Evolutionary conservation across 2,888 invertebrate genomes (phyloP), one percentile per base, ranked within the genome.

Genomic region (Trissolcus japonicus): DNA sequence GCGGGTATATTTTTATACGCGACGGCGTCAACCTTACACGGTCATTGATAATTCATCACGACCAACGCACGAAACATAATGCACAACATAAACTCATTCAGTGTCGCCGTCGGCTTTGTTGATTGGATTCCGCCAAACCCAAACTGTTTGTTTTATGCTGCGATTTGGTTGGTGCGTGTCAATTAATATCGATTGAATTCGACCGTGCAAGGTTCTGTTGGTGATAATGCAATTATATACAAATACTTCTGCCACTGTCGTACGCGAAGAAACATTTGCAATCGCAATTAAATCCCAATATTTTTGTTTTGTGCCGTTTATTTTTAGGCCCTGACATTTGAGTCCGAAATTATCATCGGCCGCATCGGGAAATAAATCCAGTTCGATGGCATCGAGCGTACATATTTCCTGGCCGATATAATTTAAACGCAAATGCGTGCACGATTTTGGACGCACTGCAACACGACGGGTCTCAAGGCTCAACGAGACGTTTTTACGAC

Each of bases 401-500:
- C n/a, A 35, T 35, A 35, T 35, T 57, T 43, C 43, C 35, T 17
- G 59, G 41, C 21, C 53, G 54, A 65, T 59, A 65, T 59, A 59
- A 72, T 72, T 63, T 63, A 63, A 57, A 41, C 63, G 35, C 29
- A 72, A 65, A 35, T 17, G 53, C 43, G 46, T 46, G 35, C 6
- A 53, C 53, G 53, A 56, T 62, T 71, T 62, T 21, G 35, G 56
- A 2, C 41, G 56, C 51, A 53, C 62, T 53, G 72, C 35, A 59
- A 59, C 63, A 56, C 50, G 11, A 16, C 63, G 55, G 16, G 16
- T 17, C 50, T 19, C n/a, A 21, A 57, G 50, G 35, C 65, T 16
- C 16, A 71, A 40, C 21, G 51, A 65, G 66, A 66, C 66, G 55
- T 66, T 73, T 73, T 73, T 73, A 73, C 61, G 61, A 66, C 43